These are phyloP conservation scores for Helostoma temminkii DNA, from an alignment of 2,797 vertebrate species.

Conservation along the genomic window DNA sequence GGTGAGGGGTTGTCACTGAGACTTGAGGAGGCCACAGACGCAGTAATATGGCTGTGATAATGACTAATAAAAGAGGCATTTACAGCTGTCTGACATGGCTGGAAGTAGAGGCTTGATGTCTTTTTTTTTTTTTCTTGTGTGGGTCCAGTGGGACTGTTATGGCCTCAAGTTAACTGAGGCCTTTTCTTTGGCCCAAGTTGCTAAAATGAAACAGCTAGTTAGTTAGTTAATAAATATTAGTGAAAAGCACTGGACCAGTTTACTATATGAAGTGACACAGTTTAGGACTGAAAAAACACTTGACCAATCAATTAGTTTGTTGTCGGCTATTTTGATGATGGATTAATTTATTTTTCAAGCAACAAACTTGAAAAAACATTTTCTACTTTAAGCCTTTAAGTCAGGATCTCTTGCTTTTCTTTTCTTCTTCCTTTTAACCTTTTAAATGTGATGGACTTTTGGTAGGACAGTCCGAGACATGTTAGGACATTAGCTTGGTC, in stretches of 20 bases:
- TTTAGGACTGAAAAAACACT: too few species aligned
- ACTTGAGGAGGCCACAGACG: constrained; percentile 31
- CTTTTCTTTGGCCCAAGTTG: not conserved
- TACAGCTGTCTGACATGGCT: constrained; percentile 62
- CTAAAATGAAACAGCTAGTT: not conserved
- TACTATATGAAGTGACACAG: not conserved
- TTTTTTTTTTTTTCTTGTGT: constrained; percentile 14
- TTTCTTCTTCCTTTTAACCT: not conserved
- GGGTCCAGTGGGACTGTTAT: constrained; percentile 8
- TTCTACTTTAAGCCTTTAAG: not conserved
- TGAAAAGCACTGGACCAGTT: not conserved
- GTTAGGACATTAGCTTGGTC: not conserved
- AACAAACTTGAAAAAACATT: too few species aligned
- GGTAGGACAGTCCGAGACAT: not conserved
- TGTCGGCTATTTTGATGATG: not conserved
- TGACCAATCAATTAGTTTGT: not conserved
- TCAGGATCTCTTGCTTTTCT: not conserved
- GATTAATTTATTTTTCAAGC: not conserved
- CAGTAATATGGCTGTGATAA: constrained; percentile 61
- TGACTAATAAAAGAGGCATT: constrained; percentile 71
- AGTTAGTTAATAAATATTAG: not conserved
- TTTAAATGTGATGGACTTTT: not conserved
- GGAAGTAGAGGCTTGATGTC: constrained; percentile 39
- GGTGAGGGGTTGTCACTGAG: constrained; percentile 71
- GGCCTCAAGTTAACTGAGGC: not conserved